Conservation (phyloP, 1,140 invertebrate species). For the Orchesella cincta region DNA sequence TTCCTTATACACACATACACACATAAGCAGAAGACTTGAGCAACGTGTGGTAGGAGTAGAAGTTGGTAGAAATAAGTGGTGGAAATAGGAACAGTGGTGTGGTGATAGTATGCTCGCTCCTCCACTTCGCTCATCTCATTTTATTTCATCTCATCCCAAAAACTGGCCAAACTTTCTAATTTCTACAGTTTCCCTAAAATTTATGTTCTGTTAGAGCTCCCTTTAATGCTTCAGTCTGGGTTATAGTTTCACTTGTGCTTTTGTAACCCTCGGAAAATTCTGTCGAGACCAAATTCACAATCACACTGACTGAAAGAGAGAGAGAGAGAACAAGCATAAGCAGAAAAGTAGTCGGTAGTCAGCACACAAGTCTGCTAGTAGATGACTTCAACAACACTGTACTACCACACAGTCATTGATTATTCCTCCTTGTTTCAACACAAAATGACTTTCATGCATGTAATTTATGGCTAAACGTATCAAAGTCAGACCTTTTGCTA, state of each 20-base stretch:
- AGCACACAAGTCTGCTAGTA: not conserved
- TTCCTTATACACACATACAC: constrained; percentile 24
- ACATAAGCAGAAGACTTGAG: not conserved
- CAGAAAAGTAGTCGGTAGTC: not conserved
- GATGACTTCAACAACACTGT: constrained; percentile 17
- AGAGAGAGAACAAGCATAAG: not conserved
- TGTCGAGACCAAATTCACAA: constrained; percentile 14
- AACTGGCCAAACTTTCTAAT: constrained; percentile 43
- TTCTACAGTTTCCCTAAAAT: constrained; percentile 41
- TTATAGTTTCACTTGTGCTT: not conserved
- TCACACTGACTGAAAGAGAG: not conserved
- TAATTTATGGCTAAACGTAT: constrained; percentile 29
- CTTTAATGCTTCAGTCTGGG: constrained; percentile 12
- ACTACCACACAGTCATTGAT: constrained; percentile 24
- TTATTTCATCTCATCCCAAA: constrained; percentile 31
- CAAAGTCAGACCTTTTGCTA: constrained; percentile 17
- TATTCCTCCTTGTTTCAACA: constrained; percentile 25
- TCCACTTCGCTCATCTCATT: constrained; percentile 11
- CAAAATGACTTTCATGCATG: constrained; percentile 30
- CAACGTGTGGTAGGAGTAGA: not conserved
- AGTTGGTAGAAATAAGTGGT: constrained; percentile 14
- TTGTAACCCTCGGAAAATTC: constrained; percentile 12
- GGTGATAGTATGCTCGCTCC: not conserved
- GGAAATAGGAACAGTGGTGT: not conserved
- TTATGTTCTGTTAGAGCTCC: constrained; percentile 33